Percentiles rank a stretch among this genome's conserved stretches.
These are phyloP conservation scores for Allobates femoralis DNA, from an alignment of 2,797 vertebrate genomes.

Conservation along the genomic window DNA sequence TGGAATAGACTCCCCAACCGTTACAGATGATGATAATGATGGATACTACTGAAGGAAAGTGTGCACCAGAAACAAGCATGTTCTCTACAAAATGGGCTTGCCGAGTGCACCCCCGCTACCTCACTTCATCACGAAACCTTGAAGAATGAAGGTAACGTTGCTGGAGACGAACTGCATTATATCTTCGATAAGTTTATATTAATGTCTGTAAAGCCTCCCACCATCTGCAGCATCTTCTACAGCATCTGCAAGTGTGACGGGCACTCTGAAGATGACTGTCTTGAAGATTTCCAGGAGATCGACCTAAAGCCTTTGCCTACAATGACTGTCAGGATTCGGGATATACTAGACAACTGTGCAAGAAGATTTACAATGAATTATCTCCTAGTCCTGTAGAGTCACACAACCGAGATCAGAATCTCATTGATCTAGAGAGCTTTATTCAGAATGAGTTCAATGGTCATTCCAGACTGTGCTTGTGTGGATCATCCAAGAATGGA, in stretches of 20 bases:
- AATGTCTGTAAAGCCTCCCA: slow-evolving; percentile 97
- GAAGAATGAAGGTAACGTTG: slow-evolving; percentile 73
- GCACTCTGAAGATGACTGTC: slow-evolving; percentile 96
- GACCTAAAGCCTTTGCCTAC: slow-evolving; percentile 92
- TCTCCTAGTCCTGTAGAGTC: no score
- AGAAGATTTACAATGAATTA: slow-evolving; percentile 77
- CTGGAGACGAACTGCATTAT: slow-evolving; percentile 88
- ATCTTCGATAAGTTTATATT: slow-evolving; percentile 95
- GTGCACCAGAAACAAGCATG: slow-evolving; percentile 65
- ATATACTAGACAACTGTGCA: slow-evolving; percentile 95
- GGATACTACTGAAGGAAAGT: slow-evolving; percentile 71
- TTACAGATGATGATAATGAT: slow-evolving; percentile 62
- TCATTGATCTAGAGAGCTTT: no score
- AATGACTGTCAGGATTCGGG: slow-evolving; percentile 89
- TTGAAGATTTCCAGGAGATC: slow-evolving; percentile 98
- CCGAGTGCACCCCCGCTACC: slow-evolving; percentile 74
- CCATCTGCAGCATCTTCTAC: slow-evolving; percentile 97
- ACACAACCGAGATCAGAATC: no score
- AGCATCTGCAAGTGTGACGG: slow-evolving; percentile 98
- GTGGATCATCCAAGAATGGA: slow-evolving; percentile 97
- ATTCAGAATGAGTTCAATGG: no score
- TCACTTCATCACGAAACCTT: slow-evolving; percentile 75
- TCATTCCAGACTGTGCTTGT: slow-evolving; percentile 93
- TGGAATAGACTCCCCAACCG: slow-evolving; percentile 65
- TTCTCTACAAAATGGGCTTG: slow-evolving; percentile 67